Evolutionary conservation across 2,797 vertebrate species (phyloP).

Genomic region (Perodicticus potto): DNA sequence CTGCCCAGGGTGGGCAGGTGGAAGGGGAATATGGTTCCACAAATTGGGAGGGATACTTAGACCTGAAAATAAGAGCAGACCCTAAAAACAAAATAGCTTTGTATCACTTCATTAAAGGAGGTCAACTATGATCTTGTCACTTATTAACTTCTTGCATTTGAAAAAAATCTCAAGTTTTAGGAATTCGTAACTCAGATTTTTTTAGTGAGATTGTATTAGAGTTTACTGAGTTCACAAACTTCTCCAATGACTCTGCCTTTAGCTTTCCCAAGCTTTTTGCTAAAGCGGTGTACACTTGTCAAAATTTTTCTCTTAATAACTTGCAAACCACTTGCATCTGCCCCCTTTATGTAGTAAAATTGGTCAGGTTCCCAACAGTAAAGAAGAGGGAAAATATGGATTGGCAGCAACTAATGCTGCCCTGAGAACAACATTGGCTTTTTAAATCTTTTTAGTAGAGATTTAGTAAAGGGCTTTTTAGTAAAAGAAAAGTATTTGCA

Average conservation of each 20-base stretch:
- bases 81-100: slow-evolving; percentile 12
- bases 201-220: slow-evolving; percentile 41
- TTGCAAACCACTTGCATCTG: slow-evolving; percentile 58
- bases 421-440: slow-evolving; percentile 45
- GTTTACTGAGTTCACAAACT: slow-evolving; percentile 62
- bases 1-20: not conserved
- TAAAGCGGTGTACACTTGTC: slow-evolving; percentile 34
- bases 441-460: not conserved
- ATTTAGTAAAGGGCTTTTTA: not conserved
- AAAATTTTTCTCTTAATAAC: slow-evolving; percentile 68
- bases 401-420: slow-evolving; percentile 47
- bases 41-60: slow-evolving; percentile 21
- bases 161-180: slow-evolving; percentile 57
- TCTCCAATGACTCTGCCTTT: slow-evolving; percentile 36
- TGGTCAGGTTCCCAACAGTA: slow-evolving; percentile 64
- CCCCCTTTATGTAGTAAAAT: slow-evolving; percentile 57
- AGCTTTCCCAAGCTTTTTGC: slow-evolving; percentile 54
- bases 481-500: slow-evolving; percentile 37
- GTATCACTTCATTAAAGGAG: not conserved
- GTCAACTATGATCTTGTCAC: not conserved
- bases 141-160: not conserved
- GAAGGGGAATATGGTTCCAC: not conserved
- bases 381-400: slow-evolving; percentile 51
- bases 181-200: slow-evolving; percentile 25
- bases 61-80: slow-evolving; percentile 17